Conservation (phyloP, 2,113 vertebrate genomes). For the Anguilla rostrata region DNA sequence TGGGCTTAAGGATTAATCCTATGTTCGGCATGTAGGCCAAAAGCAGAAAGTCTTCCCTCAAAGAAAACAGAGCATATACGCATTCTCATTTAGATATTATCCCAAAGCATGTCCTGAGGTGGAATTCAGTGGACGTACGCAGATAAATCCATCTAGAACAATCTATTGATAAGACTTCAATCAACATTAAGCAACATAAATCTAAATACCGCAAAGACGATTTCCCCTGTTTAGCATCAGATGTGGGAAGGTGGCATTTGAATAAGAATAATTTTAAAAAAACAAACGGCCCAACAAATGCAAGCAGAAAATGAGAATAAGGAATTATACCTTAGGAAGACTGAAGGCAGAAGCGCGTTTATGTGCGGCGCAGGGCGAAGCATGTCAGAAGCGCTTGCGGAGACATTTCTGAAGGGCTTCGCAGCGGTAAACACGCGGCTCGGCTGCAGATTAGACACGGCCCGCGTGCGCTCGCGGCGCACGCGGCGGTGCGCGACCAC, state of each 20-base stretch:
- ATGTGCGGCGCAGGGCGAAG: background rate
- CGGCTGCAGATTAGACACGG: constrained; percentile 17
- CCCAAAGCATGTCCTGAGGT: background rate
- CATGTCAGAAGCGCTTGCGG: background rate
- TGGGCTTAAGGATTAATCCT: background rate
- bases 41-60: background rate
- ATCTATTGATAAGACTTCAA: background rate
- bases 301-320: background rate
- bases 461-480: background rate
- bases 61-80: background rate
- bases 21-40: background rate
- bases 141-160: background rate
- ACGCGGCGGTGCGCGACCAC: background rate
- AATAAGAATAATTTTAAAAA: background rate
- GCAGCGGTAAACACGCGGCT: constrained; percentile 16
- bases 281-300: background rate
- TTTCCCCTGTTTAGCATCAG: background rate
- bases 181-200: background rate
- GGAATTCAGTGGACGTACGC: background rate
- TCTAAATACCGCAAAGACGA: background rate
- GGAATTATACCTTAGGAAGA: no score
- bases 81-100: background rate
- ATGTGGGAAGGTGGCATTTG: background rate
- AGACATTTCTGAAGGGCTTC: background rate
- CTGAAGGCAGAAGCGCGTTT: background rate